Base-by-base conservation (phyloP, 2,888 invertebrate genomes). In the Epicampocera succincta region DNA sequence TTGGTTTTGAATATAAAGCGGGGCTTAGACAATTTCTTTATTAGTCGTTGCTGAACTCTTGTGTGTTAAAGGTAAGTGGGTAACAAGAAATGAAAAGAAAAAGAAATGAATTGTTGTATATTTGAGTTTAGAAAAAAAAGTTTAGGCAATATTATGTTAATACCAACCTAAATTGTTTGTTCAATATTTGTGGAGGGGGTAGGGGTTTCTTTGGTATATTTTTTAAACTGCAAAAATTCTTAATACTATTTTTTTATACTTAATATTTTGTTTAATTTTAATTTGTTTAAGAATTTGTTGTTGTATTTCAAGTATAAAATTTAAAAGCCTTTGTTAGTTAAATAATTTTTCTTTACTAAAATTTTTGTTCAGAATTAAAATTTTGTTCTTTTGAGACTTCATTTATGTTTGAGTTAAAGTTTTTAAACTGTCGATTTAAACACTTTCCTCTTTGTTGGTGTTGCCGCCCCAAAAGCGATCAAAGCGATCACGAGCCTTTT, bases 381-480 rank as follows among this genome's bases (percentile, higher is more conserved):
- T 12, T 65, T 42, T 46, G 40, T 56, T 29, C 52, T 42, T 11
- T 50, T 60, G 8, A 60, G 50, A 50, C 56, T 78, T 54, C 52
- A 71, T 48, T 56, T 46, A 11, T 50, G 5, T 50, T 50, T 65
- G 9, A 56, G 25, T 44, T 46, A 21, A 42, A 38, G 8, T 15
- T 48, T 48, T 38, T 48, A 58, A 44, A 11, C 19, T 46, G 52
- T 52, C n/a, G 63, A 68, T 44, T 88, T 90, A 90, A 85, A 91
- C 93, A 87, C 92, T 93, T 85, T 93, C 93, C 86, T 93, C 93
- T 86, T 93, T 93, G 71, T 71, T 82, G 33, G 66, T 78, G 86
- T 92, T 93, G 87, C 94, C 94, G 84, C 95, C 95, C 96, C 96
- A 96, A 91, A 96, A 96, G 88, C 95, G 94, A 91, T 96, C 96